Percentiles rank a stretch among this genome's conserved stretches.
Conservation (phyloP, 2,797 vertebrate genomes). For the Botia kubotai region DNA sequence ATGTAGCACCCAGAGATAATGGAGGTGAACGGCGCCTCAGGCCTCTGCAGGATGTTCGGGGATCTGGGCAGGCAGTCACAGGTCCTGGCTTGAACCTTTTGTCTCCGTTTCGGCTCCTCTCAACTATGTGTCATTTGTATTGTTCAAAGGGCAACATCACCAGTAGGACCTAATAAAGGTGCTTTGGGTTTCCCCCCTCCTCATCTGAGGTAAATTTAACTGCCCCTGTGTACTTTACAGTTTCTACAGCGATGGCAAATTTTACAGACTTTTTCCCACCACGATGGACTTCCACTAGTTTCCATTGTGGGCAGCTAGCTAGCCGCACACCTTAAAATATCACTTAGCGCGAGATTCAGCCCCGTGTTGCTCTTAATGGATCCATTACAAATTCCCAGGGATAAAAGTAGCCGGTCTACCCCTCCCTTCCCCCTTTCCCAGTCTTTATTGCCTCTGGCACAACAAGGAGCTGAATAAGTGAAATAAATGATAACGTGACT, state of each 20-base stretch:
- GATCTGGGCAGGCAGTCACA: slow-evolving; percentile 54
- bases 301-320: background rate
- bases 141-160: slow-evolving; percentile 36
- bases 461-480: slow-evolving; percentile 66
- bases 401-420: slow-evolving; percentile 18
- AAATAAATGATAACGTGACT: slow-evolving; percentile 70
- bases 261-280: background rate
- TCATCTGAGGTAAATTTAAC: no score
- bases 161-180: slow-evolving; percentile 27
- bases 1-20: slow-evolving; percentile 43
- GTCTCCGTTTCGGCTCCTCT: slow-evolving; percentile 35
- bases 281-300: background rate
- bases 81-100: slow-evolving; percentile 46
- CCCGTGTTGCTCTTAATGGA: slow-evolving; percentile 38
- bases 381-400: slow-evolving; percentile 47
- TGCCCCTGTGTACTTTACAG: background rate
- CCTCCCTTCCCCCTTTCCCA: background rate
- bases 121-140: slow-evolving; percentile 41
- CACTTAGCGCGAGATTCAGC: background rate
- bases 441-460: slow-evolving; percentile 50
- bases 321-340: slow-evolving; percentile 34
- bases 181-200: background rate
- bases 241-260: background rate
- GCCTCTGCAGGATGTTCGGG: slow-evolving; percentile 37
- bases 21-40: slow-evolving; percentile 50